phyloP scores from a whole-genome alignment of 2,888 invertebrate genomes.

The Acanthopleura granulata region DNA sequence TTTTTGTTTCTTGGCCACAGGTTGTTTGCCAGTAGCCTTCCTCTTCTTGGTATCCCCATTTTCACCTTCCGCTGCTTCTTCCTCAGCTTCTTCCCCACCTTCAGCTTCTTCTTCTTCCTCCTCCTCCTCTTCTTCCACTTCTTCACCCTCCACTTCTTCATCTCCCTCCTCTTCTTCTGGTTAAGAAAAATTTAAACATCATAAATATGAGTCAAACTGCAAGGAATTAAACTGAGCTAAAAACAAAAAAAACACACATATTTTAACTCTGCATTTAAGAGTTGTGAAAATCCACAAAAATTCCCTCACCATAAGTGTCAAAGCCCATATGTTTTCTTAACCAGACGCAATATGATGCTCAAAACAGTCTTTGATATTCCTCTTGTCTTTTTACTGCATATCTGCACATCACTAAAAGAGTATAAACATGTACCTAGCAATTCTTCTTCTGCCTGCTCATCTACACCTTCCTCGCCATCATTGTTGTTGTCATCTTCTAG shows the following conservation, averaged over 20 bases:
- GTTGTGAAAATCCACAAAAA: too few species aligned
- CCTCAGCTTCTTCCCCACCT: neutral
- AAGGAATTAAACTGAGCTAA: too few species aligned
- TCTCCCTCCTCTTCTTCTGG: neutral
- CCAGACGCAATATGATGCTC: too few species aligned
- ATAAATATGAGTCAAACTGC: neutral
- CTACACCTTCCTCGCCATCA: slow-evolving; percentile 1
- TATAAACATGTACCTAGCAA: neutral
- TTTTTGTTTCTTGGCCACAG: slow-evolving; percentile 15
- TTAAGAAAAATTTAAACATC: neutral
- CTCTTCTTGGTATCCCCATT: neutral
- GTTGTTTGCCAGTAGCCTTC: neutral
- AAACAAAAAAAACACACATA: too few species aligned
- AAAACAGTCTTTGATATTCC: too few species aligned
- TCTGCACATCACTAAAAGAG: neutral
- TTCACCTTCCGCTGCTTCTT: neutral
- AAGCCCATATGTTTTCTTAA: too few species aligned
- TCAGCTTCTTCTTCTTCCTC: neutral
- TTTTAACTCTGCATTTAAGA: too few species aligned
- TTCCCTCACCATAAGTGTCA: too few species aligned
- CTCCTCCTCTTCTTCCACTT: neutral
- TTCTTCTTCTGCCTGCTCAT: neutral
- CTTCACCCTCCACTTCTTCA: slow-evolving; percentile 5
- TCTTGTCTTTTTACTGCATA: too few species aligned
- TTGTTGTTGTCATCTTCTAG: neutral